These are phyloP conservation scores for Poecilus cupreus DNA, from an alignment of 2,888 invertebrate genomes.

Conservation along the genomic window DNA sequence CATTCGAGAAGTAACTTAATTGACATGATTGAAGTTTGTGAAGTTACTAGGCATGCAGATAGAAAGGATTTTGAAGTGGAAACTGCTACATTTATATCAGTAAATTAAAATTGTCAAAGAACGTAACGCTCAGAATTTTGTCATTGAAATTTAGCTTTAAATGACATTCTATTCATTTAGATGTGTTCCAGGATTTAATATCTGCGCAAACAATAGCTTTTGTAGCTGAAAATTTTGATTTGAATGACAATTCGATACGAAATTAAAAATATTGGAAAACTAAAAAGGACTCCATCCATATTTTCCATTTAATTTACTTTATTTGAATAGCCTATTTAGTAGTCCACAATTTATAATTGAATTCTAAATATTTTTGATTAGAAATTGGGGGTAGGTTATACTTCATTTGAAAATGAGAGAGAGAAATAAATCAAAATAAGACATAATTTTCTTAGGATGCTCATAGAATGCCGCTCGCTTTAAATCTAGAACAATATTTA, in stretches of 20 bases:
- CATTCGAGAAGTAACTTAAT: conserved; percentile 2
- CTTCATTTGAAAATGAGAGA: too few relatives aligned
- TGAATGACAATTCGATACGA: not conserved
- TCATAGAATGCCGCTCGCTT: too few relatives aligned
- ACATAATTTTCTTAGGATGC: too few relatives aligned
- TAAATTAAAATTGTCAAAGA: conserved; percentile 1
- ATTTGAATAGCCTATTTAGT: too few relatives aligned
- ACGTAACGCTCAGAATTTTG: not conserved
- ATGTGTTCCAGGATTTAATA: conserved; percentile 17
- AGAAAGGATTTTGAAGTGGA: not conserved
- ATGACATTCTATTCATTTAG: conserved; percentile 10
- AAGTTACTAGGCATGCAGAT: not conserved
- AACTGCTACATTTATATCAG: not conserved
- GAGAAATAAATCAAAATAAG: too few relatives aligned
- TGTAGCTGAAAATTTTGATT: not conserved
- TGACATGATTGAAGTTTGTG: not conserved
- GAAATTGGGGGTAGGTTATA: too few relatives aligned
- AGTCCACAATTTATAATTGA: too few relatives aligned
- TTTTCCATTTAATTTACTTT: too few relatives aligned
- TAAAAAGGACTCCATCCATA: too few relatives aligned
- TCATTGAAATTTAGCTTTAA: not conserved
- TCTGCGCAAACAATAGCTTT: conserved; percentile 21
- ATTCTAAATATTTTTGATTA: too few relatives aligned
- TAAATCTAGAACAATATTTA: too few relatives aligned
- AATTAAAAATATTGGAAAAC: not conserved